Evolutionary conservation across 2,113 vertebrate genomes (phyloP).

Genomic region (Myxocyprinus asiaticus): DNA sequence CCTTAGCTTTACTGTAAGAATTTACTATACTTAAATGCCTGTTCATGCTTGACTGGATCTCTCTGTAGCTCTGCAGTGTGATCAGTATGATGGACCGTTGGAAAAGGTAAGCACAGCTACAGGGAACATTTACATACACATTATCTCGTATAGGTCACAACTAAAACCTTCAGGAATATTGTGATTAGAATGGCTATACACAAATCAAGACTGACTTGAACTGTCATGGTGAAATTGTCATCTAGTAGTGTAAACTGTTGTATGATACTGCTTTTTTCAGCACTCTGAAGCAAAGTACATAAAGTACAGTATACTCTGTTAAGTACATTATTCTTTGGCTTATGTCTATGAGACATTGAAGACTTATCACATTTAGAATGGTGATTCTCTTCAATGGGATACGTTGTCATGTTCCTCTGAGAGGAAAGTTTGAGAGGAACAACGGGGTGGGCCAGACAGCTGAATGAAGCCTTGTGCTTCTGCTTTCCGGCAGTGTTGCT

Average conservation of each 20-base stretch:
- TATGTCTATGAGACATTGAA: slow-evolving; percentile 10
- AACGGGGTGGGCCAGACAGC: slow-evolving; percentile 34
- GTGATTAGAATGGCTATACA: too few species aligned
- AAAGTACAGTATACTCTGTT: neutral
- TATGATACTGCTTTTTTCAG: neutral
- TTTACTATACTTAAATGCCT: too few species aligned
- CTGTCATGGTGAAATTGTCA: neutral
- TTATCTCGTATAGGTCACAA: neutral
- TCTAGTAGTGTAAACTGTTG: neutral
- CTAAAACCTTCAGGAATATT: neutral
- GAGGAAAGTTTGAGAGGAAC: slow-evolving; percentile 45
- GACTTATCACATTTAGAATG: slow-evolving; percentile 16
- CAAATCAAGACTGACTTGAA: neutral
- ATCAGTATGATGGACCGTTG: too few species aligned
- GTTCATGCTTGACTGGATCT: too few species aligned
- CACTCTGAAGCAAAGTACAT: neutral
- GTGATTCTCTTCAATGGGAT: slow-evolving; percentile 51
- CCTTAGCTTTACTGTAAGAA: too few species aligned
- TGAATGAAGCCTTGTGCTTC: slow-evolving; percentile 55
- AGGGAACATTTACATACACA: too few species aligned
- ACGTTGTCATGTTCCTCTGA: slow-evolving; percentile 59
- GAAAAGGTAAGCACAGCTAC: too few species aligned
- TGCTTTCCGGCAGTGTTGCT: slow-evolving; percentile 9
- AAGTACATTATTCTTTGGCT: neutral
- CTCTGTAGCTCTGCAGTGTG: too few species aligned